Conservation (phyloP, 1,140 invertebrate species). For the Cotesia glomerata region DNA sequence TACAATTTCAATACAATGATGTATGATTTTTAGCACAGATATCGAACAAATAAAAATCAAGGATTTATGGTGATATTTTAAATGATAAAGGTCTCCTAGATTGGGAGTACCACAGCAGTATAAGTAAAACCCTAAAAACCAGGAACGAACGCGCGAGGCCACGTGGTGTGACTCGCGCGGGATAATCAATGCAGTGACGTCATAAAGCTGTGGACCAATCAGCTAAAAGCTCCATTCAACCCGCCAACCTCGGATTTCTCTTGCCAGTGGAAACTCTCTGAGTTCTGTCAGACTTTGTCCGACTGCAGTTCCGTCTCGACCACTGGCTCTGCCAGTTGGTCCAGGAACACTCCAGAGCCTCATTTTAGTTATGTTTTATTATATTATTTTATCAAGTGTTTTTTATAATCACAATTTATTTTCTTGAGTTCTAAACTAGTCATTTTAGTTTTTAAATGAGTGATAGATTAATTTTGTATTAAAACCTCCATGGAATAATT, state of each 20-base stretch:
- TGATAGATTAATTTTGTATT: no score
- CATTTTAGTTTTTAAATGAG: no score
- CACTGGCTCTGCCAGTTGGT: slow-evolving; percentile 48
- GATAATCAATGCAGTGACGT: slow-evolving; percentile 63
- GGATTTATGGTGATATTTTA: no score
- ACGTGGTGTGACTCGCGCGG: slow-evolving; percentile 59
- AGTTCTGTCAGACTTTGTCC: slow-evolving; percentile 55
- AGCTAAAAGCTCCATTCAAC: slow-evolving; percentile 56
- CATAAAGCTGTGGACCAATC: slow-evolving; percentile 54
- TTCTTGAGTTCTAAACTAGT: no score
- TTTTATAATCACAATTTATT: slow-evolving; percentile 1
- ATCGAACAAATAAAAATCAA: no score
- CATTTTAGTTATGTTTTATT: background rate
- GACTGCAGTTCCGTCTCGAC: slow-evolving; percentile 61
- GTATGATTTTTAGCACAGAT: no score
- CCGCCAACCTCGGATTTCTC: slow-evolving; percentile 45
- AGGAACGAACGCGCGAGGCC: slow-evolving; percentile 38
- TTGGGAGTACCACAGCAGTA: slow-evolving; percentile 2
- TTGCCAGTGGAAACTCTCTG: slow-evolving; percentile 47
- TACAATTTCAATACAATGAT: no score
- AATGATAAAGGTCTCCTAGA: background rate
- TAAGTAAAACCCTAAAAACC: slow-evolving; percentile 15
- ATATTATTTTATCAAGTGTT: background rate
- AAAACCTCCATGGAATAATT: no score
- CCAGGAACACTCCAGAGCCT: background rate